Base-by-base conservation (phyloP, 2,797 vertebrate genomes). In the Siniperca scherzeri region DNA sequence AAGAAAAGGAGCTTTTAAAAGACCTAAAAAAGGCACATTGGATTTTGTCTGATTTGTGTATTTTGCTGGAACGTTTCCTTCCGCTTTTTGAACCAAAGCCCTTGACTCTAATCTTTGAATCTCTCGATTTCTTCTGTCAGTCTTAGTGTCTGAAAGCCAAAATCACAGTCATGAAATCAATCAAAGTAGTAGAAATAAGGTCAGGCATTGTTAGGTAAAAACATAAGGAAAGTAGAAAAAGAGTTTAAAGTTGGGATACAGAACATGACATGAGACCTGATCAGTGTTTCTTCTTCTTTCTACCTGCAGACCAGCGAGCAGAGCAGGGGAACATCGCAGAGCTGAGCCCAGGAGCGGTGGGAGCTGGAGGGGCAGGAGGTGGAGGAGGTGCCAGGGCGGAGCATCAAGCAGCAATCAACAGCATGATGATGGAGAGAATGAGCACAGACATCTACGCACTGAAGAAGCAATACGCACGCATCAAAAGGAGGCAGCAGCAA, bases 381-480 rank as follows among this genome's bases (percentile, higher is more conserved):
- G 93, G 97, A 78, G 95, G 95, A 2, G 96, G 82, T 0, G 90
- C 92, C 33, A 87, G 69, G 64, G 97, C 96, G 0, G 98, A 99
- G 56, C 98, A 99, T 87, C 97, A 98, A 5, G 97, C 98, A 0
- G 97, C 97, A n/a, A 97, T 99, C 90, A 99, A 99, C 95, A 98
- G 98, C 85, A 99, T 99, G 99, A 98, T 99, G 98, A 96, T 97
- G 97, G 99, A 99, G 78, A 96, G 99, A 7, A 99, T 99, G 98
- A 99, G 97, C 92, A 99, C 98, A 0, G 98, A 99, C 88, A 99
- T 99, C 93, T 96, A 91, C 0, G 98, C 98, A 0, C 96, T 99
- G 77, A 98, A 97, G 93, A 97, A 96, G 87, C 99, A 99, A 71
- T 99, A 99, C 80, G 92, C 96, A 0, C 96, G 98, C 75, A 98